These are phyloP conservation scores for Drosophila neocordata DNA, from an alignment of 1,140 invertebrate genomes.

Conservation along the genomic window DNA sequence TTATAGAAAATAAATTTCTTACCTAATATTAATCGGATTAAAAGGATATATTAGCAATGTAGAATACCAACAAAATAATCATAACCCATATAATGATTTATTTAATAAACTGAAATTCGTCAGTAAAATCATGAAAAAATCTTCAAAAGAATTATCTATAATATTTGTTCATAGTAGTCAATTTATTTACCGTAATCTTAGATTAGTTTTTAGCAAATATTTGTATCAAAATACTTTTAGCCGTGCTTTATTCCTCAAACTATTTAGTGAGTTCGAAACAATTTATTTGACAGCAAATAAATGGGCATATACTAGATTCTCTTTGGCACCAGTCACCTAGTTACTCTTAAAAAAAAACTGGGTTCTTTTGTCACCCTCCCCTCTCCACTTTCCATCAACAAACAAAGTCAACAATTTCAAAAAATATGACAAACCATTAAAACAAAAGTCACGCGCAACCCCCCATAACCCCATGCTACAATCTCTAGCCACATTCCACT, in stretches of 20 bases:
- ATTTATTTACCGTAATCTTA: too few relatives aligned
- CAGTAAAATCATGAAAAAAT: too few relatives aligned
- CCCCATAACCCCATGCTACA: neutral
- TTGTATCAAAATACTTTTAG: neutral
- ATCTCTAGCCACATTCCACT: too few relatives aligned
- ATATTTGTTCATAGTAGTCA: too few relatives aligned
- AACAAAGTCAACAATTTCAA: slow-evolving; percentile 19
- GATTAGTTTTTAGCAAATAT: neutral
- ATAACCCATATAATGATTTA: too few relatives aligned
- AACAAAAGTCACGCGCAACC: slow-evolving; percentile 46
- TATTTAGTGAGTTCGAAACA: slow-evolving; percentile 2
- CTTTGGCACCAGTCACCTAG: slow-evolving; percentile 20
- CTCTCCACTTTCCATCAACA: neutral
- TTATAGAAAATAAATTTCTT: too few relatives aligned
- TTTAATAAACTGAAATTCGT: too few relatives aligned
- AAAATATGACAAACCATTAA: slow-evolving; percentile 43
- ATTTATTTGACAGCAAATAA: neutral
- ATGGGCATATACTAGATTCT: neutral
- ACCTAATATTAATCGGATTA: too few relatives aligned
- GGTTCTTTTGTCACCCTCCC: neutral
- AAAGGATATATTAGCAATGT: too few relatives aligned
- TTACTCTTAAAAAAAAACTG: slow-evolving; percentile 17
- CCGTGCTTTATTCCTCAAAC: neutral
- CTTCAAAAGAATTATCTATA: too few relatives aligned
- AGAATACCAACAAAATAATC: too few relatives aligned